These are phyloP conservation scores for Himalopsyche tibetana DNA, from an alignment of 2,888 invertebrate genomes.

Conservation along the genomic window DNA sequence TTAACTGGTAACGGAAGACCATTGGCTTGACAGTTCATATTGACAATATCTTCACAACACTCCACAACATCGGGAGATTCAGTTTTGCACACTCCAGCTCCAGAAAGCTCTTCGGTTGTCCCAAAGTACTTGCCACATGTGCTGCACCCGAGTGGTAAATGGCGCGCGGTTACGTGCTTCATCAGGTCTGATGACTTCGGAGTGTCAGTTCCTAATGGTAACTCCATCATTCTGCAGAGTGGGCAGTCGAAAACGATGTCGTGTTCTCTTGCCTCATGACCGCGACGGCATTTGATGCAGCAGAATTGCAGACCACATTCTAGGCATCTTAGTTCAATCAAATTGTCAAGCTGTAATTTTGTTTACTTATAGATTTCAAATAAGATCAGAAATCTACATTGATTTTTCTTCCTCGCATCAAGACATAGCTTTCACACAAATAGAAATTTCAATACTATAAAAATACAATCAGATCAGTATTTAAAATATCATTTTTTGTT, in stretches of 20 bases:
- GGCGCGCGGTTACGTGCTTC: conserved; percentile 70
- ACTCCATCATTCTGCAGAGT: conserved; percentile 73
- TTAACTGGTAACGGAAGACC: background rate
- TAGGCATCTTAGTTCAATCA: conserved; percentile 72
- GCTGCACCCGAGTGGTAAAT: conserved; percentile 72
- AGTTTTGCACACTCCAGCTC: conserved; percentile 5
- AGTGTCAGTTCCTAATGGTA: conserved; percentile 71
- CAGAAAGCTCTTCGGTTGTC: conserved; percentile 49
- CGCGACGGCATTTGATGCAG: conserved; percentile 73
- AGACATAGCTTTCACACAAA: too few species aligned
- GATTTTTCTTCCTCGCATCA: too few species aligned
- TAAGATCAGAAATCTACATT: too few species aligned
- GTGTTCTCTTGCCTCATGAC: conserved; percentile 72
- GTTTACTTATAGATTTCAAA: too few species aligned
- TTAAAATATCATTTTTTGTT: too few species aligned
- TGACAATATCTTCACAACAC: background rate
- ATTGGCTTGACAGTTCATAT: background rate
- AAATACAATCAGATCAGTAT: too few species aligned
- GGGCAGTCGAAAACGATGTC: conserved; percentile 73
- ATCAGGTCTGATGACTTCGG: conserved; percentile 68
- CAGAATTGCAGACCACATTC: conserved; percentile 74
- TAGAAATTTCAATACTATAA: too few species aligned
- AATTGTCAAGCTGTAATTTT: background rate
- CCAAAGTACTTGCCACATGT: conserved; percentile 72
- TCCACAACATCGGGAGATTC: conserved; percentile 1